Percentiles rank a stretch among this genome's conserved stretches.
These are phyloP conservation scores for Perognathus longimembris DNA, from an alignment of 2,113 vertebrate genomes.

Conservation along the genomic window DNA sequence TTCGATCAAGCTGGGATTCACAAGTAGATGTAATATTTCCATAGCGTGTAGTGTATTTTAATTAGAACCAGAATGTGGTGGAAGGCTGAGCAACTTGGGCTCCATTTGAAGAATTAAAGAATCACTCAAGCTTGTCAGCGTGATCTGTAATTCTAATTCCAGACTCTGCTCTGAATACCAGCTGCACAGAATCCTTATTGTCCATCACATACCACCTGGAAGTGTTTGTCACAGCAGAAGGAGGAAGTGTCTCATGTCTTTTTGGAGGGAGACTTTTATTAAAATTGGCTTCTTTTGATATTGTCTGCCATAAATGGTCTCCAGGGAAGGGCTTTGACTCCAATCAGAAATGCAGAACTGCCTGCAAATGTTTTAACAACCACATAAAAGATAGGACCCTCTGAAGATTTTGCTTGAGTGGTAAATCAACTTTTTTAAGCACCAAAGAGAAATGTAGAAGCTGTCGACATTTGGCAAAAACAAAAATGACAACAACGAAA, in stretches of 20 bases:
- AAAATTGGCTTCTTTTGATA: constrained; percentile 79
- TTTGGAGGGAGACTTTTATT: constrained; percentile 75
- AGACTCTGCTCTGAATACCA: constrained; percentile 64
- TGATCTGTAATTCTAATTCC: constrained; percentile 77
- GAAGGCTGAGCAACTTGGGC: constrained; percentile 67
- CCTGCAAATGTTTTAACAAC: constrained; percentile 63
- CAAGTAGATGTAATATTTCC: constrained; percentile 60
- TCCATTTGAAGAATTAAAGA: constrained; percentile 79
- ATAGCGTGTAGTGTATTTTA: constrained; percentile 63
- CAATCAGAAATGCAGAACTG: constrained; percentile 67
- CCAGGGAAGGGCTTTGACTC: constrained; percentile 37
- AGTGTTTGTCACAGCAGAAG: constrained; percentile 78
- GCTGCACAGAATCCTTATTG: constrained; percentile 72
- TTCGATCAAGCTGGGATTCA: constrained; percentile 48
- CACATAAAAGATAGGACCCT: constrained; percentile 57
- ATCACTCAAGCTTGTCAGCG: constrained; percentile 70
- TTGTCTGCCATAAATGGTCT: constrained; percentile 53
- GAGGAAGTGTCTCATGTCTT: constrained; percentile 66
- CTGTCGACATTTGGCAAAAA: constrained; percentile 41
- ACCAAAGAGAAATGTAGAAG: constrained; percentile 47
- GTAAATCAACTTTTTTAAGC: constrained; percentile 63
- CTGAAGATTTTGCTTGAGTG: constrained; percentile 63
- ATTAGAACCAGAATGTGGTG: constrained; percentile 68
- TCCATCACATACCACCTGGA: constrained; percentile 82
- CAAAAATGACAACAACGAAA: neutral